Percentiles rank a stretch among this genome's conserved stretches.
phyloP scores from a whole-genome alignment of 1,140 invertebrate species.

The Planococcus citri region DNA sequence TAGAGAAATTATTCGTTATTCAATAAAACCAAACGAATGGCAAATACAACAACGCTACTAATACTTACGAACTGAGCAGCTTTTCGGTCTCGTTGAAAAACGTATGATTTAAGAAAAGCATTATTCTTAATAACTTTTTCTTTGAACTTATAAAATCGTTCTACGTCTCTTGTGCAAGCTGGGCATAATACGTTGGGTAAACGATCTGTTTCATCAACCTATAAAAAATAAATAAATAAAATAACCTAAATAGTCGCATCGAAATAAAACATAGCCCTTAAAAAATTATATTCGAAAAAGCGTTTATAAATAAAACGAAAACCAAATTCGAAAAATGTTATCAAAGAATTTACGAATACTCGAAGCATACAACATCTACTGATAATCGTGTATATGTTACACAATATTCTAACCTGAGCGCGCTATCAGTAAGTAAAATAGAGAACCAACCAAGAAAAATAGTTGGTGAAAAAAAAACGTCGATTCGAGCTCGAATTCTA shows the following conservation, averaged over 20 bases:
- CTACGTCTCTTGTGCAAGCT: not conserved
- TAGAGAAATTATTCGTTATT: no score
- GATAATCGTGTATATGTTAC: conserved; percentile 2
- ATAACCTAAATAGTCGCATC: not conserved
- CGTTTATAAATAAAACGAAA: no score
- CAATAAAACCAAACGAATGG: not conserved
- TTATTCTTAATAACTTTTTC: conserved; percentile 13
- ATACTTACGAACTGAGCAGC: conserved; percentile 11
- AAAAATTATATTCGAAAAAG: not conserved
- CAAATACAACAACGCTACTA: not conserved
- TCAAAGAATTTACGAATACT: not conserved
- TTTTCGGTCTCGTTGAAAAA: conserved; percentile 13
- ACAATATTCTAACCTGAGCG: not conserved
- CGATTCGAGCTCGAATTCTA: no score
- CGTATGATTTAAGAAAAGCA: conserved; percentile 15
- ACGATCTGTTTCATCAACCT: conserved; percentile 17
- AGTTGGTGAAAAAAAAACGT: no score
- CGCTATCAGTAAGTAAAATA: not conserved
- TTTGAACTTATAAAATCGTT: conserved; percentile 17
- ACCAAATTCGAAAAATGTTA: not conserved
- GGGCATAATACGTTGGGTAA: conserved; percentile 8
- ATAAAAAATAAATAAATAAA: not conserved
- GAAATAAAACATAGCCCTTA: no score
- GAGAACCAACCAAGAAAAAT: not conserved
- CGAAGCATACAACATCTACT: not conserved